phyloP scores from a whole-genome alignment of 2,797 vertebrate genomes.

The Mormyrus proboscirostris region DNA sequence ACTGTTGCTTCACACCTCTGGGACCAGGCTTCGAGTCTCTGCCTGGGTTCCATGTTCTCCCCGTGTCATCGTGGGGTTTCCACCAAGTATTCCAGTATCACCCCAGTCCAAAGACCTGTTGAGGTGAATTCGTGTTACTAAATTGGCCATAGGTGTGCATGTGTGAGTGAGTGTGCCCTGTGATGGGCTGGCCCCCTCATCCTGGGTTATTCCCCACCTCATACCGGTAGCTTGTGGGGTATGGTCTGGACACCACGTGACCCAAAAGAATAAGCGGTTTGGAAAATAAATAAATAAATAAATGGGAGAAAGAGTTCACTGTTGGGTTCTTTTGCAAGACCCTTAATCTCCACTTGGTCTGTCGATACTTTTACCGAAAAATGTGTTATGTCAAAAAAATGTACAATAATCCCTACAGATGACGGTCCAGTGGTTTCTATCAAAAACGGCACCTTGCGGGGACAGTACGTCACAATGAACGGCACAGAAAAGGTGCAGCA shows the following conservation, averaged over 20 bases:
- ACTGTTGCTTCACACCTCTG: neutral
- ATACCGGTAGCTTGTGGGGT: neutral
- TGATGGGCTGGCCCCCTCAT: neutral
- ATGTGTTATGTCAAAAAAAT: neutral
- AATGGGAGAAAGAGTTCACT: neutral
- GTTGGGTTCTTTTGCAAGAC: neutral
- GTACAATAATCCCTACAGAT: neutral
- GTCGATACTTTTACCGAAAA: neutral
- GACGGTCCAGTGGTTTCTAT: slow-evolving; percentile 45
- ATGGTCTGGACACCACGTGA: neutral
- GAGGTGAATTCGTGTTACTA: too few relatives aligned
- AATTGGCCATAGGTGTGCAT: too few relatives aligned
- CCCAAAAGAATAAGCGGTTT: neutral
- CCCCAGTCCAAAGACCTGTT: too few relatives aligned
- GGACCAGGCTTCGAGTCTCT: neutral
- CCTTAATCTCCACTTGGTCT: neutral
- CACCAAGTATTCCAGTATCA: too few relatives aligned
- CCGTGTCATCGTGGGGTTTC: too few relatives aligned
- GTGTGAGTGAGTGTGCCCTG: too few relatives aligned
- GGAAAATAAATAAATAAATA: too few relatives aligned
- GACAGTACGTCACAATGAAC: slow-evolving; percentile 48
- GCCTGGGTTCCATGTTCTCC: too few relatives aligned
- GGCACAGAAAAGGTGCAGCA: slow-evolving; percentile 50
- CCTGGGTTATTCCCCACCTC: neutral
- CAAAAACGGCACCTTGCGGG: slow-evolving; percentile 51